Conservation (phyloP, 1,140 invertebrate species). For the Solenopsis fugax region DNA sequence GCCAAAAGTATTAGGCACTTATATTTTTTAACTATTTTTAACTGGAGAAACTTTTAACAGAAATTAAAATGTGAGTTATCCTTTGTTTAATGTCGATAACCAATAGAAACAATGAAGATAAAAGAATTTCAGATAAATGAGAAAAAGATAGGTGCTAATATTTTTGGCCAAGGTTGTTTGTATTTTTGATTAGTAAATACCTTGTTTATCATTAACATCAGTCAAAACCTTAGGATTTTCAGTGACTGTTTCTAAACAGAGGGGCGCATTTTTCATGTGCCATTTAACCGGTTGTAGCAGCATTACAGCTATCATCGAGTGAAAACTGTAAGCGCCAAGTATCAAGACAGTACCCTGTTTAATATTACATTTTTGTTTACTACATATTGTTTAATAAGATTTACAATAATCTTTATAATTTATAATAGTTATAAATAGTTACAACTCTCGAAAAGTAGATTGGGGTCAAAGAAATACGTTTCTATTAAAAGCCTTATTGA, state of each 20-base stretch:
- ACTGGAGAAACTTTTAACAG: too few relatives aligned
- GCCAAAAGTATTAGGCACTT: too few relatives aligned
- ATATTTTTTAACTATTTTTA: too few relatives aligned
- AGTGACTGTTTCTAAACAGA: constrained; percentile 8
- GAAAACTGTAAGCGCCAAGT: constrained; percentile 88
- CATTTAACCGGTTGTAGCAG: constrained; percentile 89
- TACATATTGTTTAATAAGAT: background rate
- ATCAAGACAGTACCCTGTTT: constrained; percentile 87
- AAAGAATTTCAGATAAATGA: too few relatives aligned
- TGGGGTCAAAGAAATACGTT: background rate
- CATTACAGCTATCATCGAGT: constrained; percentile 88
- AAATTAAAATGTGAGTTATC: too few relatives aligned
- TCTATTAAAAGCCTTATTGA: background rate
- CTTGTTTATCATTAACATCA: background rate
- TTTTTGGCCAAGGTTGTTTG: too few relatives aligned
- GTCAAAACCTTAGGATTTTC: background rate
- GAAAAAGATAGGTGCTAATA: too few relatives aligned
- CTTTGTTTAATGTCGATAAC: too few relatives aligned
- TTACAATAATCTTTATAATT: background rate
- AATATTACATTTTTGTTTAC: constrained; percentile 9
- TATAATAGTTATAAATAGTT: background rate
- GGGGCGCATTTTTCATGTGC: constrained; percentile 81
- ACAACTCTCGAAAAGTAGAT: background rate
- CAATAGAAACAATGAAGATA: too few relatives aligned
- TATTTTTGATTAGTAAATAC: constrained; percentile 34